A percentile compares a stretch with the other conserved stretches of the same genome.
phyloP scores from a whole-genome alignment of 2,797 vertebrate species.

The Dendrocincla fuliginosa region DNA sequence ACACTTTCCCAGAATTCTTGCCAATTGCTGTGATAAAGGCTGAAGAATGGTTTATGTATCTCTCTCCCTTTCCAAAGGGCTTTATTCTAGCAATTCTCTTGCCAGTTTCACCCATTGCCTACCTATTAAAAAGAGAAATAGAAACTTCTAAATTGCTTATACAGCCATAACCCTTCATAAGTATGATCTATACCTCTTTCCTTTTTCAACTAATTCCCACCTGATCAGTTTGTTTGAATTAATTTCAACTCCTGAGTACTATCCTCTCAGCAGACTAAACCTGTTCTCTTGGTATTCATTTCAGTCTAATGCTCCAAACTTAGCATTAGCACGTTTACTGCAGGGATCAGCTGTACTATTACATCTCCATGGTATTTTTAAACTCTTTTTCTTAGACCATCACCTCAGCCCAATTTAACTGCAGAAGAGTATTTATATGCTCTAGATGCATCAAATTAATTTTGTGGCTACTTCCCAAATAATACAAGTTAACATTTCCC shows the following conservation, averaged over 20 bases:
- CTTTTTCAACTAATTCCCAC: conserved; percentile 5
- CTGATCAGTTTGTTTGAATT: not conserved
- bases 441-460: not conserved
- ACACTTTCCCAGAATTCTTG: not conserved
- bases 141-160: not conserved
- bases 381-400: not conserved
- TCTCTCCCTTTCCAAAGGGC: not conserved
- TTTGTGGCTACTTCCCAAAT: not conserved
- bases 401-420: not conserved
- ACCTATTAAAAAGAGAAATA: not conserved
- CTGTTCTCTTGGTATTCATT: not conserved
- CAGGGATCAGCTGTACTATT: not conserved
- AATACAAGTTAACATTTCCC: not conserved
- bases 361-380: not conserved
- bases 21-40: not conserved
- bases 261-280: not conserved
- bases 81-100: not conserved
- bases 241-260: not conserved
- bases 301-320: not conserved
- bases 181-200: not conserved
- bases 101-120: not conserved
- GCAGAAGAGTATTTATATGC: not conserved
- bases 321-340: not conserved
- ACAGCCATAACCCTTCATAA: not conserved
- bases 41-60: not conserved